These are phyloP conservation scores for Brachionus paranguensis DNA, from an alignment of 1,140 invertebrate genomes.

Conservation along the genomic window DNA sequence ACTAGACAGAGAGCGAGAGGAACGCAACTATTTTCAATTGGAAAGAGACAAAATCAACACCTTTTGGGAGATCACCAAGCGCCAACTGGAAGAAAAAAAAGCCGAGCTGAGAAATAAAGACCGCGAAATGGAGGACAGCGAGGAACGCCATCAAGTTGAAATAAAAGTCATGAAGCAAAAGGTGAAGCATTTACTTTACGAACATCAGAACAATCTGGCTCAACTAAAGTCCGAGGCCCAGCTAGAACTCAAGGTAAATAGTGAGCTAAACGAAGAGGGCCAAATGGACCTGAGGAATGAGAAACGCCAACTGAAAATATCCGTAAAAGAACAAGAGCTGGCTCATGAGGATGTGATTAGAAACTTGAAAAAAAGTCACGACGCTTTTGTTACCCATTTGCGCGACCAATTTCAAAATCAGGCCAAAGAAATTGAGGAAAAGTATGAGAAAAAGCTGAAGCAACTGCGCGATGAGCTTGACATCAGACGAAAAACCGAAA, in stretches of 20 bases:
- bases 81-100: slow-evolving; percentile 73
- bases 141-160: slow-evolving; percentile 77
- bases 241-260: slow-evolving; percentile 67
- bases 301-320: slow-evolving; percentile 65
- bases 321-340: slow-evolving; percentile 67
- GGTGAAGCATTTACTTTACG: slow-evolving; percentile 83
- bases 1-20: slow-evolving; percentile 83
- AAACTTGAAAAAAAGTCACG: slow-evolving; percentile 52
- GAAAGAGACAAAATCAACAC: slow-evolving; percentile 86
- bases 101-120: slow-evolving; percentile 69
- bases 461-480: slow-evolving; percentile 68
- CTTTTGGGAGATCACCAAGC: slow-evolving; percentile 84
- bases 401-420: slow-evolving; percentile 68
- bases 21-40: slow-evolving; percentile 87
- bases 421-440: slow-evolving; percentile 69
- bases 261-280: slow-evolving; percentile 67
- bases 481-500: slow-evolving; percentile 63
- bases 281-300: slow-evolving; percentile 72
- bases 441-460: slow-evolving; percentile 72
- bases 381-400: slow-evolving; percentile 64
- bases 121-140: slow-evolving; percentile 75
- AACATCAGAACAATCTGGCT: slow-evolving; percentile 75
- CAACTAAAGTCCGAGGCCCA: slow-evolving; percentile 70
- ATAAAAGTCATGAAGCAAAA: slow-evolving; percentile 76
- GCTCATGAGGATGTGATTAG: slow-evolving; percentile 45